phyloP scores from a whole-genome alignment of 2,797 vertebrate genomes.

The Xerus rutilus region DNA sequence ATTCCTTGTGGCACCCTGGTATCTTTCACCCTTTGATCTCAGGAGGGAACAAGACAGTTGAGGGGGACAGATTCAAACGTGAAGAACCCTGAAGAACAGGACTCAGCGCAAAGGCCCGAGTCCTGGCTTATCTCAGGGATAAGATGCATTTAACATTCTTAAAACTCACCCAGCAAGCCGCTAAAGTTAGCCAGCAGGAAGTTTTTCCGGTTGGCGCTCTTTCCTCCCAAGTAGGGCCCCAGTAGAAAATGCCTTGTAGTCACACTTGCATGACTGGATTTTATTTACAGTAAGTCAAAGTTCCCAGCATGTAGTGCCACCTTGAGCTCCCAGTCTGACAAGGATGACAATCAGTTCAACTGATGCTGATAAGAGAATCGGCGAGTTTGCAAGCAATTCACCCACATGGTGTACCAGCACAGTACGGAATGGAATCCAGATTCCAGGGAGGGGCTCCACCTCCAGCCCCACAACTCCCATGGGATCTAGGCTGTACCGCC shows the following conservation, averaged over 20 bases:
- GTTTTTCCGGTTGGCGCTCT: not conserved
- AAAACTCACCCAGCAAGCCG: too few species aligned
- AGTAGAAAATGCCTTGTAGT: too few species aligned
- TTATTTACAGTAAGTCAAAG: not conserved
- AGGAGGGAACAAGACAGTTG: too few species aligned
- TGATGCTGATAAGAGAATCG: not conserved
- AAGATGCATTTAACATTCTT: too few species aligned
- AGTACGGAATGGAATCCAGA: not conserved
- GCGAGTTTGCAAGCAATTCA: not conserved
- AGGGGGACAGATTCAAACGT: too few species aligned
- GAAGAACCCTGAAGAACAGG: too few species aligned
- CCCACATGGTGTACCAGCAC: not conserved
- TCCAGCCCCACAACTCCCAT: not conserved
- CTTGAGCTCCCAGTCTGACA: not conserved
- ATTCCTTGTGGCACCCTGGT: too few species aligned
- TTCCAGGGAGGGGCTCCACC: not conserved
- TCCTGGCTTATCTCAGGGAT: too few species aligned
- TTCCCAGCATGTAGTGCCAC: not conserved
- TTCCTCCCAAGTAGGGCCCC: too few species aligned
- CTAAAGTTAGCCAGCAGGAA: too few species aligned
- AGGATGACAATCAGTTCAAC: not conserved
- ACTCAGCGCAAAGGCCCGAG: too few species aligned
- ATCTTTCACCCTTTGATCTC: too few species aligned
- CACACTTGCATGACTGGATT: not conserved
- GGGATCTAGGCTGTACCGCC: not conserved